Base-by-base conservation (phyloP, 2,113 vertebrate genomes). In the Chitala chitala region DNA sequence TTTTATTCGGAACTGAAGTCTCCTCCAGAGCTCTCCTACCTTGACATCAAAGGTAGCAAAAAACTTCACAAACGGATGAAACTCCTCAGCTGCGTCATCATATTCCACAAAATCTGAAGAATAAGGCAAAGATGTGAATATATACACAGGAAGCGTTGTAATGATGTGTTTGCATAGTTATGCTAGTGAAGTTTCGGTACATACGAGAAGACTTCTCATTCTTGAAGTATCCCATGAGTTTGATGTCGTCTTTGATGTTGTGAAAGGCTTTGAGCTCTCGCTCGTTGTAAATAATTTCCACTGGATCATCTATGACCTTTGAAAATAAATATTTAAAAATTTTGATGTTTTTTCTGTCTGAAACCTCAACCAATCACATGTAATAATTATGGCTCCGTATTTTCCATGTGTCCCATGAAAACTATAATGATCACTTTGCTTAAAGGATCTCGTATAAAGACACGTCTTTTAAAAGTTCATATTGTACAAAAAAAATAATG, bases 1-100 rank as follows among this genome's bases (percentile, higher is more conserved):
- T 46, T 29, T 29, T 3, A 20, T 3, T 26, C 46, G 12, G 26
- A 48, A 46, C n/a, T n/a, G n/a, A 68, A 4, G 6, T 9, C 12
- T 68, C n/a, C n/a, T 46, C 9, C 22, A 24, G 24, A 42, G n/a
- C 12, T 46, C 2, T 2, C 64, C 4, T 68, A 94, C 95, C 93
- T 95, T 94, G 82, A 89, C 78, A 75, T 95, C 92, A 26, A 94
- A 97, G 46, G 94, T 98, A 71, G 92, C 94, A 20, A 88, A 98
- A 88, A 97, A 98, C 54, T 93, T 92, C 78, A 98, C 88, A 74
- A 94, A 95, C 13, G 95, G 95, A 48, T 97, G 95, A 64, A 96
- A 97, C 75, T 95, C 93, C 75, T 93, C 93, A 0, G 95, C 95
- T 0, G 95, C 95, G 0, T 94, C 93, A 22, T 92, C 88, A 0